phyloP scores from a whole-genome alignment of 2,888 invertebrate species.

The Orchesella flavescens region DNA sequence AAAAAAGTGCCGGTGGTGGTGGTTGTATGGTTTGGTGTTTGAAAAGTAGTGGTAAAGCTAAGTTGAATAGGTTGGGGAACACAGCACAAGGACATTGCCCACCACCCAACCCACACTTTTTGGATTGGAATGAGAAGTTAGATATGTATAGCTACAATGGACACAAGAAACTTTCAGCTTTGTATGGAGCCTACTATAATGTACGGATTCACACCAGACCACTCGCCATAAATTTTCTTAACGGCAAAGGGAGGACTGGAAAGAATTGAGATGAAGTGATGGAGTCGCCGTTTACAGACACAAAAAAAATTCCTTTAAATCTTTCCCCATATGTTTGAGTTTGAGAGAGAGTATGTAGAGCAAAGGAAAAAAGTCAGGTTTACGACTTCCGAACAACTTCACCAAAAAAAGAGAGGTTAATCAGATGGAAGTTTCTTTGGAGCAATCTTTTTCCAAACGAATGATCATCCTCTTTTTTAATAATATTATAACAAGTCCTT shows the following conservation, averaged over 20 bases:
- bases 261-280: slow-evolving; percentile 61
- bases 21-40: no score
- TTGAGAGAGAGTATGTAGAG: neutral
- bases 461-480: slow-evolving; percentile 58
- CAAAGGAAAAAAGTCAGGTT: slow-evolving; percentile 25
- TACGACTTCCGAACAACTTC: slow-evolving; percentile 57
- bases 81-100: no score
- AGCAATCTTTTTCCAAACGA: slow-evolving; percentile 55
- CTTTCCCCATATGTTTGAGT: neutral
- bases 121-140: no score
- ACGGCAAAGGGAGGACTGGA: slow-evolving; percentile 58
- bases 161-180: no score
- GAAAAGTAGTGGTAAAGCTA: no score
- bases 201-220: no score
- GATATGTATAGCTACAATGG: no score
- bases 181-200: no score
- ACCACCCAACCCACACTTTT: no score
- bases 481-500: slow-evolving; percentile 49
- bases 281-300: slow-evolving; percentile 48
- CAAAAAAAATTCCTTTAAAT: slow-evolving; percentile 17
- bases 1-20: no score
- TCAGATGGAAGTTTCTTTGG: slow-evolving; percentile 56
- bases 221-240: slow-evolving; percentile 60
- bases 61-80: no score
- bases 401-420: slow-evolving; percentile 58